These are phyloP conservation scores for Leptoteleia sp. DNA, from an alignment of 1,140 invertebrate species.

Conservation along the genomic window DNA sequence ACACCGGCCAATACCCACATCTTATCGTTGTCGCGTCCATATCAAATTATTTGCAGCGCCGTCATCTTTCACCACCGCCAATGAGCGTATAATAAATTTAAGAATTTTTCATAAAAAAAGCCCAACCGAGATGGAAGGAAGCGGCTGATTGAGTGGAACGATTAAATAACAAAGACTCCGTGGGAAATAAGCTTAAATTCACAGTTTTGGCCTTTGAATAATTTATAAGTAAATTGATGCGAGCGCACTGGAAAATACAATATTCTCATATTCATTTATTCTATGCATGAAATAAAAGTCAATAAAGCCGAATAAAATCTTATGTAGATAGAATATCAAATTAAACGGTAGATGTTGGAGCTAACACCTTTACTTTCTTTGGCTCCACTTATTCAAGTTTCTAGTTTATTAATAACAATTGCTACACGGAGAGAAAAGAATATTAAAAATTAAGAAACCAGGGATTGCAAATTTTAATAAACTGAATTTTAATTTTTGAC, in stretches of 20 bases:
- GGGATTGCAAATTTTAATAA: too few species aligned
- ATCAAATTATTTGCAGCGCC: conserved; percentile 31
- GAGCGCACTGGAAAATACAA: conserved; percentile 3
- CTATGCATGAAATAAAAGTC: conserved; percentile 25
- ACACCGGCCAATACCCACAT: conserved; percentile 17
- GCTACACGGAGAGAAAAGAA: too few species aligned
- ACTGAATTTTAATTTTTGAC: too few species aligned
- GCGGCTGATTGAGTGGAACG: neutral
- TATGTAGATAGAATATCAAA: conserved; percentile 21
- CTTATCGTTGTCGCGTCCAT: conserved; percentile 17
- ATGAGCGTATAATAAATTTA: conserved; percentile 21
- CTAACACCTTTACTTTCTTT: conserved; percentile 3
- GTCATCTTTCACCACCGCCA: conserved; percentile 11
- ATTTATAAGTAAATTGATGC: neutral
- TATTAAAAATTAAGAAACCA: too few species aligned
- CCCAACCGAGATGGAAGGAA: neutral
- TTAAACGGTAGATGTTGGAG: conserved; percentile 8
- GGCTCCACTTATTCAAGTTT: too few species aligned
- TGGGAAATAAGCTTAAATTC: neutral
- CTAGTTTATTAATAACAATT: too few species aligned
- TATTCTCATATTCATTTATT: conserved; percentile 26
- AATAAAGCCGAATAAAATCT: conserved; percentile 20
- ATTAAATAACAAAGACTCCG: neutral
- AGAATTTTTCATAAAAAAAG: neutral
- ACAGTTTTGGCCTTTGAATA: neutral